Evolutionary conservation across 2,888 invertebrate genomes (phyloP), one percentile per base, ranked within the genome.

Genomic region (Epinotia nisella): DNA sequence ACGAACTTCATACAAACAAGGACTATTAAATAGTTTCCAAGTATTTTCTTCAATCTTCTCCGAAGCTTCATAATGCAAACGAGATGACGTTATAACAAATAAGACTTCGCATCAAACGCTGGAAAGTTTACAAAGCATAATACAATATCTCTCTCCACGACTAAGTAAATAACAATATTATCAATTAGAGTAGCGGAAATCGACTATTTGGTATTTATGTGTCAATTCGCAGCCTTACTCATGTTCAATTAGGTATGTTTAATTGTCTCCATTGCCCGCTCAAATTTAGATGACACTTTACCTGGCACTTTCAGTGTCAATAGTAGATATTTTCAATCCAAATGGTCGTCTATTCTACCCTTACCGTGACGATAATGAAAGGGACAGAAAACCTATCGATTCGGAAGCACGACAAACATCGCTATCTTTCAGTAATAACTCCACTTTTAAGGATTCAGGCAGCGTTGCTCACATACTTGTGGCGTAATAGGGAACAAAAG

Each of bases 361-460:
- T 21, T 24, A 61, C 41, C 9, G 21, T 65, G 15, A 10, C 24
- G 39, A 15, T 13, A 65, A 29, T 13, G 39, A 66, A 66, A 59
- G 45, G 59, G 56, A 59, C 67, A 59, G 67, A 49, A 17, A 59
- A 45, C 49, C 49, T 68, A 68, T 68, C 59, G 67, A 68, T 68
- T 59, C 17, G 59, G 67, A 68, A 68, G 59, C 66, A 59, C 67
- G 45, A 68, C 59, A 68, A 59, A 68, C 67, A 59, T 59, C 45
- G 49, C 67, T n/a, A 56, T 68, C 41, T 68, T 45, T 68, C 19
- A 17, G 17, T 68, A 68, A 68, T 68, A 68, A 59, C 67, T 49
- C 15, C 59, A 68, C 67, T 68, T 68, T 68, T 68, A 68, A 68
- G 67, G 59, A 68, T 68, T 68, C 67, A 7, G 58, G 7, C 35